Base-by-base conservation (phyloP, 1,140 invertebrate genomes). In the Drosophila triauraria region DNA sequence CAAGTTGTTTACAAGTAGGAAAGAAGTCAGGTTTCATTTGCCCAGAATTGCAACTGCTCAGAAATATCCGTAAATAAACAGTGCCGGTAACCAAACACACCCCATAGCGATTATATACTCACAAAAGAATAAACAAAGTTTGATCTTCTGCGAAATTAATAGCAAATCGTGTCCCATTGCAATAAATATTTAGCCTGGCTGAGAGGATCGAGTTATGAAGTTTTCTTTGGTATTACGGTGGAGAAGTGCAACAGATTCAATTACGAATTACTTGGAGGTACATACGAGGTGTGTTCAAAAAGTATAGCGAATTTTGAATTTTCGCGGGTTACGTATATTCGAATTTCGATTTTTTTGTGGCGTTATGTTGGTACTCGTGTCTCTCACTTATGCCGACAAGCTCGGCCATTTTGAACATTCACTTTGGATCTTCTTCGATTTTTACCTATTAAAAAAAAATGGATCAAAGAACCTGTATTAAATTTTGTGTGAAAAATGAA, bases 231-330 rank as follows among this genome's bases (percentile, higher is more conserved):
- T 56, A 40, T 25, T 56, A 5, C 9, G 8, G 20, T 15, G 17
- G 17, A 23, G 3, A 23, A 9, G 13, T 15, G 13, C 4, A 15
- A 10, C 7, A 40, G 13, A 15, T 54, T 54, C 8, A 23, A 38
- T 54, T 54, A 40, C 53, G 20, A 40, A 54, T 40, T 54, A 54
- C 32, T 54, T 9, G 53, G 51, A 23, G 38, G 40, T 38, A 38
- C 38, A 54, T 23, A 54, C 23, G 3, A 4, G 20, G 20, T 20
- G 20, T 20, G 20, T 20, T 20, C 1, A 20, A 20, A 20, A 20
- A 20, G 20, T 20, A 20, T 20, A 0, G 0, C 20, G 20, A 20
- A 20, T 20, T 20, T 20, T 20, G 20, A 0, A 20, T 20, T 20
- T 20, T 20, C 20, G 20, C 1, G 20, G 20, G 20, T 20, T 20